Conservation (phyloP, 1,140 invertebrate genomes). For the Holotrichia oblita region DNA sequence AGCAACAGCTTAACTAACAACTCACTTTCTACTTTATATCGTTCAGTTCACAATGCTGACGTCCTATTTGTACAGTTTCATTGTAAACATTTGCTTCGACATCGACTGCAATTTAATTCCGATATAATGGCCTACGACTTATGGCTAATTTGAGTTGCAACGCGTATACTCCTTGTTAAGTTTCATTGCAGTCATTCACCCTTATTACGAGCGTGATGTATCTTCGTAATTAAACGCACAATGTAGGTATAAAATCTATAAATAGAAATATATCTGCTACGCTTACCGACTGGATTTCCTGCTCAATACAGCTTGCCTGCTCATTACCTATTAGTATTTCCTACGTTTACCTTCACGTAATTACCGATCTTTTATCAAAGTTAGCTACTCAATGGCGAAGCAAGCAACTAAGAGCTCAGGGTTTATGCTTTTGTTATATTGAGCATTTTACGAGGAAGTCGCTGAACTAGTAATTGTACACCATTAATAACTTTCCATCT, state of each 20-base stretch:
- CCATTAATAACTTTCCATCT: not conserved
- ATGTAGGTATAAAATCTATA: slow-evolving; percentile 37
- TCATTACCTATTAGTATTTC: slow-evolving; percentile 26
- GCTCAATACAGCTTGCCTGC: not conserved
- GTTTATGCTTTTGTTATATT: slow-evolving; percentile 19
- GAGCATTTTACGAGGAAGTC: slow-evolving; percentile 17
- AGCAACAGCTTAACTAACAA: not conserved
- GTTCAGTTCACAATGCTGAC: not conserved
- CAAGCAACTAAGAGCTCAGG: not conserved
- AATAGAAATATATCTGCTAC: slow-evolving; percentile 24
- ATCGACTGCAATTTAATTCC: slow-evolving; percentile 17
- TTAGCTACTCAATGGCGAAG: not conserved
- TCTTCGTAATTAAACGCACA: slow-evolving; percentile 35
- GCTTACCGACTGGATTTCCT: slow-evolving; percentile 18
- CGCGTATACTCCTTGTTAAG: not conserved
- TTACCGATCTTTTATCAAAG: slow-evolving; percentile 29
- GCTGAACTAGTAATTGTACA: not conserved
- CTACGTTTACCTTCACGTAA: slow-evolving; percentile 24
- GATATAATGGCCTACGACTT: slow-evolving; percentile 11
- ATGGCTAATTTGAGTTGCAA: slow-evolving; percentile 19
- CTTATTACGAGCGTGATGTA: slow-evolving; percentile 33
- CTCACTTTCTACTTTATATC: slow-evolving; percentile 12
- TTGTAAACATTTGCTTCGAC: slow-evolving; percentile 8
- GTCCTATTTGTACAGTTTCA: not conserved
- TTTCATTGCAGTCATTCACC: slow-evolving; percentile 34